Conservation (phyloP, 1,140 invertebrate genomes). For the Lasioglossum baleicum region DNA sequence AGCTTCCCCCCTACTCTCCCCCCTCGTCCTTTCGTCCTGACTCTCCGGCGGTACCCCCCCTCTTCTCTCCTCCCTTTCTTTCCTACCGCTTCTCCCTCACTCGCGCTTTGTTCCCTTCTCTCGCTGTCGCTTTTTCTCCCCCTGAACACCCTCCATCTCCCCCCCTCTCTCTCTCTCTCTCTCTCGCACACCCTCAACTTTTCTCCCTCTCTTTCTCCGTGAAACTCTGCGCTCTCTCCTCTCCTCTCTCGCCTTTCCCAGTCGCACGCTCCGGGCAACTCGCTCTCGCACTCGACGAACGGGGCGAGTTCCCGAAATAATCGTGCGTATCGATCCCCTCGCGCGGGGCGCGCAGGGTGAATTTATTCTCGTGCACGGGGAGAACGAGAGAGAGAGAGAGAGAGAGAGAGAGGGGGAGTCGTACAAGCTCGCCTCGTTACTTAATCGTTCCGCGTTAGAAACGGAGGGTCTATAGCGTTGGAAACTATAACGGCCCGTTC, state of each 20-base stretch:
- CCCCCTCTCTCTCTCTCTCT: background rate
- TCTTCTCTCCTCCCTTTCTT: conserved; percentile 8
- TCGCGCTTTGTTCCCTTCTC: background rate
- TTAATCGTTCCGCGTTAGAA: conserved; percentile 61
- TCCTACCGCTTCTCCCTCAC: background rate
- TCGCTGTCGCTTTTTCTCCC: background rate
- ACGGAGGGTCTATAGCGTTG: conserved; percentile 47
- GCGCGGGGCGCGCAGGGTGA: conserved; percentile 61
- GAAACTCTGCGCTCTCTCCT: no score
- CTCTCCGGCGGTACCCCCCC: background rate
- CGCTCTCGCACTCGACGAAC: conserved; percentile 49
- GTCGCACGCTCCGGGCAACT: conserved; percentile 38
- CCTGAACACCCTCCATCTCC: no score
- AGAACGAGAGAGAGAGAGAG: conserved; percentile 32
- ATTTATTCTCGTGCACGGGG: conserved; percentile 66
- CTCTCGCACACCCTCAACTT: no score
- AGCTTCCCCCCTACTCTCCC: background rate
- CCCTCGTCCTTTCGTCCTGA: conserved; percentile 7
- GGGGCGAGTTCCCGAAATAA: conserved; percentile 69
- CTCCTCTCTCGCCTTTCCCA: background rate
- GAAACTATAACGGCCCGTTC: conserved; percentile 42
- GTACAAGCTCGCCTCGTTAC: conserved; percentile 60
- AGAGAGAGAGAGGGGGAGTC: conserved; percentile 18
- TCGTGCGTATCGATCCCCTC: conserved; percentile 69
- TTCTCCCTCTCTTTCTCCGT: background rate